Evolutionary conservation across 2,797 vertebrate species (phyloP).

Genomic region (Galaxias olidus): DNA sequence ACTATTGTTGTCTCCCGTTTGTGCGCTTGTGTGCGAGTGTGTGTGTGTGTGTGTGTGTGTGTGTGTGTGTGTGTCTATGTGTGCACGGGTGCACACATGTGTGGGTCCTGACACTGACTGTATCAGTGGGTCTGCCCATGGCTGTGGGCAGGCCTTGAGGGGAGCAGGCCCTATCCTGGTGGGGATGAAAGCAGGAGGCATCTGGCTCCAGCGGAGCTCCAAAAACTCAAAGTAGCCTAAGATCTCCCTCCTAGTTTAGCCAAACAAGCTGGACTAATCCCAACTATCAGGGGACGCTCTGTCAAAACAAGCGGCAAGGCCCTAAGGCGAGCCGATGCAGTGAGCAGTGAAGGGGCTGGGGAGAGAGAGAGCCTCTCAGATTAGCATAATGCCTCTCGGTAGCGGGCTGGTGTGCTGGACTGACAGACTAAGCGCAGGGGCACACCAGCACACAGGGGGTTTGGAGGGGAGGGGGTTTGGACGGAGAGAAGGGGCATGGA

Average conservation of each 20-base stretch:
- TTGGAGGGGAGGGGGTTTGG: conserved; percentile 77
- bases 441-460: conserved; percentile 79
- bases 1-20: conserved; percentile 1
- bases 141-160: conserved; percentile 83
- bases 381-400: conserved; percentile 99
- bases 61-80: conserved; percentile 21
- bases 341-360: conserved; percentile 86
- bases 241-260: conserved; percentile 84
- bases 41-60: conserved; percentile 8
- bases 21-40: neutral
- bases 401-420: conserved; percentile 91
- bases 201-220: conserved; percentile 93
- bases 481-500: conserved; percentile 41
- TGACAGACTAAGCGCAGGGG: conserved; percentile 92
- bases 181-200: conserved; percentile 94
- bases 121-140: conserved; percentile 88
- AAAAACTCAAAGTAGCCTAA: conserved; percentile 90
- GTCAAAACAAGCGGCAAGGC: conserved; percentile 99
- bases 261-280: conserved; percentile 99
- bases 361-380: conserved; percentile 70
- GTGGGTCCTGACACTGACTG: conserved; percentile 78
- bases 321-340: conserved; percentile 96
- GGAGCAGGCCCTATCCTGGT: conserved; percentile 83
- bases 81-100: conserved; percentile 13
- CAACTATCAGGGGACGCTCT: conserved; percentile 98